Evolutionary conservation across 2,888 invertebrate species (phyloP), one percentile per base, ranked within the genome.

Genomic region (Dicycla oo): DNA sequence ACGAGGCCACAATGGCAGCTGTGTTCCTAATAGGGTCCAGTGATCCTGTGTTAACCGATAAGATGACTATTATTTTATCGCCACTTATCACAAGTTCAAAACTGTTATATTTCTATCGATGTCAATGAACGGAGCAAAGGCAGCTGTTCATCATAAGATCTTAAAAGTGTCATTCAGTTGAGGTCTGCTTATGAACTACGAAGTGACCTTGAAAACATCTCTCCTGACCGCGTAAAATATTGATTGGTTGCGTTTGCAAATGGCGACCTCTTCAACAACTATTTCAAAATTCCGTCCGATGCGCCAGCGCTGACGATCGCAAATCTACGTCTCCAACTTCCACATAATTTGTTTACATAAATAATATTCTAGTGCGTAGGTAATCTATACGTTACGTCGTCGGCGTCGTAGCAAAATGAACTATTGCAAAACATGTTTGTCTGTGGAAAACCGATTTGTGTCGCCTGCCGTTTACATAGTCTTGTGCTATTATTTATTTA

Each of bases 361-460:
- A 45, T 69, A 69, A 45, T 63, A 78, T 54, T 61, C 56, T 82
- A 53, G 34, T 67, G 67, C 83, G 66, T 64, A 62, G 30, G 6
- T 54, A 74, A 62, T 80, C 47, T 53, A 5, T 67, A n/a, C n/a
- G 20, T 57, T 57, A 68, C 60, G 67, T 70, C 8, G 38, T 4
- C 58, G 49, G 26, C 53, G 70, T 76, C 67, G 75, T 56, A 78
- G 47, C 11, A 57, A 26, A 56, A 34, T 58, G 3, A 30, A 26
- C n/a, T 20, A 23, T 76, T 56, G 51, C 67, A 74, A 82, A 84
- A 84, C 84, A 82, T 81, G 84, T 84, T 82, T 82, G 61, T 30
- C 11, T 38, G n/a, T 13, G 53, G 49, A 70, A 76, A 75, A 49
- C 51, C 26, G 34, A 62, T 5, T 3, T n/a, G 51, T 56, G 61